These are phyloP conservation scores for Rotaria macrura DNA, from an alignment of 2,888 invertebrate species.

Conservation along the genomic window DNA sequence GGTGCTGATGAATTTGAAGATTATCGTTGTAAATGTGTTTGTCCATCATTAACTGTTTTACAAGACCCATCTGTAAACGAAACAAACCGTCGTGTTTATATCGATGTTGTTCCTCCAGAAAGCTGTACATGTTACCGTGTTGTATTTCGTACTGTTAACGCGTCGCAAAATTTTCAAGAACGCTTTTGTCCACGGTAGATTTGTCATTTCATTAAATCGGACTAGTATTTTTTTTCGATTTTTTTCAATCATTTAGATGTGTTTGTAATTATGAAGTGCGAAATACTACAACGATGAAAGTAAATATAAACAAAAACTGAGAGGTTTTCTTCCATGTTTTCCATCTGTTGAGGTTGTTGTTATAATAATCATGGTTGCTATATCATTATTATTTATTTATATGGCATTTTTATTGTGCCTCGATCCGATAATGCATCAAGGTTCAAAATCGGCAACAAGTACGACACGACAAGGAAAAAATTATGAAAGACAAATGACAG, in stretches of 20 bases:
- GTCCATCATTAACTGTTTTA: constrained; percentile 67
- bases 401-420: constrained; percentile 93
- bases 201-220: no score
- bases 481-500: constrained; percentile 90
- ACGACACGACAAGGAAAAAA: constrained; percentile 58
- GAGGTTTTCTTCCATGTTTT: neutral
- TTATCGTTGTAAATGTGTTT: constrained; percentile 73
- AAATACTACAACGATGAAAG: constrained; percentile 81
- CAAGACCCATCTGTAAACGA: constrained; percentile 53
- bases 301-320: neutral
- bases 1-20: constrained; percentile 61
- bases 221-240: no score
- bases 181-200: neutral
- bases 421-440: constrained; percentile 74
- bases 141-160: neutral
- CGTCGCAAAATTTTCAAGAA: neutral
- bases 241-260: constrained; percentile 52
- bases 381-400: constrained; percentile 84
- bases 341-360: constrained; percentile 68
- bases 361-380: constrained; percentile 92
- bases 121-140: constrained; percentile 58
- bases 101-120: constrained; percentile 68
- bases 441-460: neutral
- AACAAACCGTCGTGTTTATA: constrained; percentile 62
- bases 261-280: constrained; percentile 87